Evolutionary conservation across 1,140 invertebrate genomes (phyloP).

Genomic region (Reticulitermes speratus): DNA sequence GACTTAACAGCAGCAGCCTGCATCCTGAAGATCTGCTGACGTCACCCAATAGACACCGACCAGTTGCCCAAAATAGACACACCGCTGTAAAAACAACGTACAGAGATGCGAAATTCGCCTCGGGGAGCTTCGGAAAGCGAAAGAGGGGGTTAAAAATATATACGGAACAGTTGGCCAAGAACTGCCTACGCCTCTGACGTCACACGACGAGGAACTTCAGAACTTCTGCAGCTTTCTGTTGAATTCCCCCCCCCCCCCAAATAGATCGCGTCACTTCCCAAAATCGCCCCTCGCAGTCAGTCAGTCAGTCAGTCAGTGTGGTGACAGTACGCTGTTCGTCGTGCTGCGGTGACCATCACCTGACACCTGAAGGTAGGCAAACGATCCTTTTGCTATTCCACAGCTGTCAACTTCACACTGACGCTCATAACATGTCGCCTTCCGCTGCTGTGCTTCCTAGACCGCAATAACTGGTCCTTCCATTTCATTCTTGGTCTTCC

Average conservation of each 20-base stretch:
- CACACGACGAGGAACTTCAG: neutral
- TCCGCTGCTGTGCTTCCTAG: neutral
- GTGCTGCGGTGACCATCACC: neutral
- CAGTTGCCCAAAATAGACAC: neutral
- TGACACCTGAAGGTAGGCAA: neutral
- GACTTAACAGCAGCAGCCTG: neutral
- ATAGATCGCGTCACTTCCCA: neutral
- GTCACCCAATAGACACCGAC: neutral
- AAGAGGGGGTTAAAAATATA: neutral
- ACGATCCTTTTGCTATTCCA: neutral
- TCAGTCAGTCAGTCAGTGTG: neutral
- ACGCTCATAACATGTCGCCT: neutral
- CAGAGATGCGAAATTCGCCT: neutral
- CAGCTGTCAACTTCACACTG: neutral
- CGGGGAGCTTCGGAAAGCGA: neutral
- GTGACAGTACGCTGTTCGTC: neutral
- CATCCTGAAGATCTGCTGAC: neutral
- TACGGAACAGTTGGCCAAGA: conserved; percentile 13
- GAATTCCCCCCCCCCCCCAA: neutral
- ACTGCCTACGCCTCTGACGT: neutral
- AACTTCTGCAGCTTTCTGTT: neutral
- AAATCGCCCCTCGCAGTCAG: neutral
- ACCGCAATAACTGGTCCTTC: neutral
- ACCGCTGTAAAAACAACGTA: neutral
- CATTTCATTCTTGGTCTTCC: neutral